Conservation (phyloP, 2,113 vertebrate species). For the Chunga burmeisteri region DNA sequence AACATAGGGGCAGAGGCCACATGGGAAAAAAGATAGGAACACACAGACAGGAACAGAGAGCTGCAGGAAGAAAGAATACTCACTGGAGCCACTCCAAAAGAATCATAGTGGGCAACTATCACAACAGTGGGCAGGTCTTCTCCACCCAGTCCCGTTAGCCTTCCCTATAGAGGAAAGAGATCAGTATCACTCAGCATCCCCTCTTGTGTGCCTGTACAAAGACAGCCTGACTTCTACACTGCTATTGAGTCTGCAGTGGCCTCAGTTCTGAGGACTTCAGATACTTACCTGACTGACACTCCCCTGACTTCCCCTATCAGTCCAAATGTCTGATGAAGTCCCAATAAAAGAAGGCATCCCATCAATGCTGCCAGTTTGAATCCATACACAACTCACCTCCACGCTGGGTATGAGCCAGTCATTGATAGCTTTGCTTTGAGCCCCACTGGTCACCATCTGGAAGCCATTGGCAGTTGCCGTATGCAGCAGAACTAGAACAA, state of each 20-base stretch:
- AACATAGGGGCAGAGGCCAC: background rate
- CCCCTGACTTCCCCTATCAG: background rate
- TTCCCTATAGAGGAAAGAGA: constrained; percentile 76
- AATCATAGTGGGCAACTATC: constrained; percentile 94
- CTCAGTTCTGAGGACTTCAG: background rate
- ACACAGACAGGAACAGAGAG: background rate
- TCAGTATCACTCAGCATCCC: background rate
- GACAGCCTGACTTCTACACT: background rate
- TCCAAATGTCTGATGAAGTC: background rate
- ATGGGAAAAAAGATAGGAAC: background rate
- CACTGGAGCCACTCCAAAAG: constrained; percentile 95
- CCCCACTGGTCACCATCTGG: constrained; percentile 97
- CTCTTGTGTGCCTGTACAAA: background rate
- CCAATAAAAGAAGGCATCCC: background rate
- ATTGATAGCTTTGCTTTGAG: constrained; percentile 93
- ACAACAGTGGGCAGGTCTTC: constrained; percentile 96
- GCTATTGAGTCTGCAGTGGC: background rate
- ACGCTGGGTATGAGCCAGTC: constrained; percentile 98
- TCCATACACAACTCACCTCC: constrained; percentile 82
- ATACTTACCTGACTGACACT: background rate
- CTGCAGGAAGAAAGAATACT: background rate
- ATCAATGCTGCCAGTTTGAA: background rate
- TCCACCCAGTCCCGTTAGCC: constrained; percentile 91
- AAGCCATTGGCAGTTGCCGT: constrained; percentile 97
- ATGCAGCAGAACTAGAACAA: constrained; percentile 86